Evolutionary conservation across 2,888 invertebrate species (phyloP), one percentile per base, ranked within the genome.

Genomic region (Macaria liturata): DNA sequence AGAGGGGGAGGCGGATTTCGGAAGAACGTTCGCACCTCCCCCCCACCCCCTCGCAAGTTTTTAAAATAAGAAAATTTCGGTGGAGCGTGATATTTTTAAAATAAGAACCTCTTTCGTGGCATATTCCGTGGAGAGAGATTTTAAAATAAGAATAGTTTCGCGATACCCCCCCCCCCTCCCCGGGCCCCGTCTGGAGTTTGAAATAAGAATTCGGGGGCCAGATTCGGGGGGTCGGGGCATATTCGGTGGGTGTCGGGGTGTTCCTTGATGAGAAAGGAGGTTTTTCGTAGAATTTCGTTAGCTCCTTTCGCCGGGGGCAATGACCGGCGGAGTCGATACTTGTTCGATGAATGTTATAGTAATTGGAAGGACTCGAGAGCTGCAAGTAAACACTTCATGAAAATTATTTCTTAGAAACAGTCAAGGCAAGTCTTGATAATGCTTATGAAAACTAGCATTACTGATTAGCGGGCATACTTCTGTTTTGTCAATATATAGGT

Each of bases 131-230:
- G 90, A 88, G 90, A 88, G 85, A 88, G 88, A 88, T 91, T 91
- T 89, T 91, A 89, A 91, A 91, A 91, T 90, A 90, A 91, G 90
- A 91, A 91, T 91, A 91, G 91, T 91, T 91, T 90, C 83, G 86
- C 87, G 85, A 87, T 86, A 83, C 85, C 86, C 85, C 86, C 78
- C 85, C 86, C 85, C 86, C 78, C 20, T 20, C 86, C 76, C 71
- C 59, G 66, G 62, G 76, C 72, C 76, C 75, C 85, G 91, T 90
- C 91, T 91, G 90, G 91, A 86, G 91, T 86, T 87, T 84, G 88
- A 86, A 88, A 88, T 88, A 91, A 91, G 90, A 91, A 91, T 90
- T 91, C 76, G 90, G 89, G 86, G 87, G 86, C 80, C 78, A 84
- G 85, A 87, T 85, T 87, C 78, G 83, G 86, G 88, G 76, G 83